Conservation (phyloP, 2,797 vertebrate genomes). For the Hylomyscus alleni region DNA sequence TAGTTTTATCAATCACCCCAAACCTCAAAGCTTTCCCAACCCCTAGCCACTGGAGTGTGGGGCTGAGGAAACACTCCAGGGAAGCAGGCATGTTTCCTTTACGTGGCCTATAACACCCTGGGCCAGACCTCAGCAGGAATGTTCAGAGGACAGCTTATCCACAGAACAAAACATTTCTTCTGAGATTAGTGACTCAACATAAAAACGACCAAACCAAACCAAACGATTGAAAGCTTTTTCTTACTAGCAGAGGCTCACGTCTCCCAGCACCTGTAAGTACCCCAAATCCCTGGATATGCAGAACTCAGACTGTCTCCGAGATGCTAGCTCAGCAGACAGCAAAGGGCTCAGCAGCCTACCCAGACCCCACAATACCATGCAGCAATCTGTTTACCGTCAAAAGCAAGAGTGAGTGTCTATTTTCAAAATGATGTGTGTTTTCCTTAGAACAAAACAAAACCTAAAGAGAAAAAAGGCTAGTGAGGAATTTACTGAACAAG, state of each 20-base stretch:
- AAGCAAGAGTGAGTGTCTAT: neutral
- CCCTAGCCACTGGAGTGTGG: neutral
- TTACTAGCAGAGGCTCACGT: neutral
- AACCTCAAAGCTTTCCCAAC: neutral
- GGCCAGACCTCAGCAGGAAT: neutral
- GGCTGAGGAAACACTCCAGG: too few relatives aligned
- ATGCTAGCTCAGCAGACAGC: neutral
- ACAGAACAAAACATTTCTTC: neutral
- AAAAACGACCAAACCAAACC: too few relatives aligned
- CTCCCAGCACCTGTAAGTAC: neutral
- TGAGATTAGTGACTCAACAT: neutral
- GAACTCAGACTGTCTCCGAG: neutral
- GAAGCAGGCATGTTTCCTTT: neutral
- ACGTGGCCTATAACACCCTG: neutral
- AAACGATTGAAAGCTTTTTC: neutral
- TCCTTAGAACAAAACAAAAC: neutral
- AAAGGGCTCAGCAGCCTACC: neutral
- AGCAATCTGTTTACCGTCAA: neutral
- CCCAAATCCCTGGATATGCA: neutral
- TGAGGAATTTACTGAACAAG: neutral
- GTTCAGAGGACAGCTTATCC: neutral
- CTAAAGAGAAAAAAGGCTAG: neutral
- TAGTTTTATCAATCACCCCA: fast-evolving
- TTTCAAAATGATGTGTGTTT: neutral
- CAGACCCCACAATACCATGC: fast-evolving